Percentiles rank a stretch among this genome's conserved stretches.
Conservation (phyloP, 2,113 vertebrate species). For the Mus musculus region GRCm39 chr17:62965001-62965500, state of each 20-base stretch:
- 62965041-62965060: slow-evolving; percentile 54
- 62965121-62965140: not conserved
- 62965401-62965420: not conserved
- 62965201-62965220: not conserved
- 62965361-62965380: not conserved
- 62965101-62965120: slow-evolving; percentile 38
- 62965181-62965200: slow-evolving; percentile 7
- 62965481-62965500: not conserved
- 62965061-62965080: slow-evolving; percentile 51
- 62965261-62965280: not conserved
- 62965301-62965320: not conserved
- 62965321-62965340: slow-evolving; percentile 14
- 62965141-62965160: not conserved
- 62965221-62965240: not conserved
- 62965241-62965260: not conserved
- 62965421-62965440: not conserved
- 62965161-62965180: not conserved
- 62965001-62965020: slow-evolving; percentile 65
- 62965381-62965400: slow-evolving; percentile 38
- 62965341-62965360: slow-evolving; percentile 54
- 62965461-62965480: not conserved
- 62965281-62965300: not conserved
- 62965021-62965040: slow-evolving; percentile 27
- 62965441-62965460: not conserved
- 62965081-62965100: slow-evolving; percentile 64